Conservation (phyloP, 2,113 vertebrate genomes). For the Saimiri boliviensis region DNA sequence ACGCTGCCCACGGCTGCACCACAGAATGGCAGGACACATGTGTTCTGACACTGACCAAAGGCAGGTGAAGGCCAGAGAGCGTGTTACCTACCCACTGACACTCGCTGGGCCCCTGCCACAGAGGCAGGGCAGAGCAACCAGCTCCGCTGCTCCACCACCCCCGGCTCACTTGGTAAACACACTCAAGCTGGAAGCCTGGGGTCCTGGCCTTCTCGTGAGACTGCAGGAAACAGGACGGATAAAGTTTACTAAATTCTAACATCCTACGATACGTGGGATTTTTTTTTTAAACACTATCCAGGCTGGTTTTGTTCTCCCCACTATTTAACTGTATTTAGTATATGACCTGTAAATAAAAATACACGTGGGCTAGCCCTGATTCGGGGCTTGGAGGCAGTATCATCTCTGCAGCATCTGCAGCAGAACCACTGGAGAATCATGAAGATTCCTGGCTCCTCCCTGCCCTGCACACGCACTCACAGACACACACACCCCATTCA, state of each 20-base stretch:
- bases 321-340: neutral
- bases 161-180: neutral
- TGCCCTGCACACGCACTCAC: neutral
- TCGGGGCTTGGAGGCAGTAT: accelerated
- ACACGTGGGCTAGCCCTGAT: neutral
- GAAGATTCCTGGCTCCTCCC: neutral
- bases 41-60: neutral
- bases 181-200: accelerated
- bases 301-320: neutral
- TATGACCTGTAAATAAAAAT: neutral
- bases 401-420: neutral
- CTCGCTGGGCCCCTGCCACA: neutral
- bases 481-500: neutral
- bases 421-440: accelerated
- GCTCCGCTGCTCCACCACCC: neutral
- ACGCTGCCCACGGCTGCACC: neutral
- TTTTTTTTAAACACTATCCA: neutral
- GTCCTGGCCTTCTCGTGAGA: neutral
- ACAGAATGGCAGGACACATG: neutral
- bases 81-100: neutral
- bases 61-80: neutral
- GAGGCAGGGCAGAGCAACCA: neutral
- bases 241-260: neutral
- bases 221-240: neutral
- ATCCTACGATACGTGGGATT: neutral